Base-by-base conservation (phyloP, 2,113 vertebrate species). In the Mesoclemmys tuberculata region DNA sequence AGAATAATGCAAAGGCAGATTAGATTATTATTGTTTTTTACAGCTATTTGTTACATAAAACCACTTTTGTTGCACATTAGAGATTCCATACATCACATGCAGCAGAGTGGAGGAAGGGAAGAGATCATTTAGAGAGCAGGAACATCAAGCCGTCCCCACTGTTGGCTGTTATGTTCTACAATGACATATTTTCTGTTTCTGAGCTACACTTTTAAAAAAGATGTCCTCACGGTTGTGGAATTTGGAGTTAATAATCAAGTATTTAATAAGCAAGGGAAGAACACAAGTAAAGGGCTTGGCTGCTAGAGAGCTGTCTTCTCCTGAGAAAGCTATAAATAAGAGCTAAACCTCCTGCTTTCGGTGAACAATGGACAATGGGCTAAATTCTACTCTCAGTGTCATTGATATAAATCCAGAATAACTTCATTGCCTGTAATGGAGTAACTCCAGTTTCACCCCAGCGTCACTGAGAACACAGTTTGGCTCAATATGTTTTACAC, bases 401-500 rank as follows among this genome's bases (percentile, higher is more conserved):
- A 74, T 48, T 14, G 68, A 51, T 81, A 49, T 41, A 6, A 13
- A 82, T 84, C 74, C 85, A 89, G 88, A 26, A 13, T 0, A 3
- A 80, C 41, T 3, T 0, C 31, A 3, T 2, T 18, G 56, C n/a
- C 71, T 51, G 77, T 26, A 5, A 10, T 1, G 0, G 31, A 41
- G 71, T n/a, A 0, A 26, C 68, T 7, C 26, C 54, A 26, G 56
- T 19, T 49, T 68, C 29, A 80, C 1, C 3, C 38, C 1, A 16
- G 61, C 74, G 86, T 95, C 89, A 51, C 78, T 8, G 3, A 35
- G 75, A 83, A 61, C 0, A 12, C 0, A 5, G 1, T 18, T 80
- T 27, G 91, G 77, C 48, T 90, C 49, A 0, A 0, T 0, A 2
- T 46, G 56, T 86, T 79, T 86, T 74, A 1, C 0, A 3, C 41